Evolutionary conservation across 2,888 invertebrate species (phyloP).

Genomic region (Metacarcinus magister): DNA sequence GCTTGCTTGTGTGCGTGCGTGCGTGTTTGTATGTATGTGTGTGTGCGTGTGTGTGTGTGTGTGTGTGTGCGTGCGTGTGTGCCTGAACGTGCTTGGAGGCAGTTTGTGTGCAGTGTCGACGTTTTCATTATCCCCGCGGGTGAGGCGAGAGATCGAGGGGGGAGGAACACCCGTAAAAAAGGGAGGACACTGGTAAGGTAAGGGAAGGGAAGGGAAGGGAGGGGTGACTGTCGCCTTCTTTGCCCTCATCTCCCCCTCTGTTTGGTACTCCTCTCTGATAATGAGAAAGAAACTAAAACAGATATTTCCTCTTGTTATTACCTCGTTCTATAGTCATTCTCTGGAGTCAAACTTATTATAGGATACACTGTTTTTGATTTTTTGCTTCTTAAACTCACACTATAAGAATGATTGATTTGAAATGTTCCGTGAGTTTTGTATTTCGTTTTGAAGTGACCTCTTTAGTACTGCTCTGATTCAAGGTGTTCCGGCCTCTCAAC

Average conservation of each 20-base stretch:
- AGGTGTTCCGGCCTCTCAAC: no score
- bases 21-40: not conserved
- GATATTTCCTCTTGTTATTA: not conserved
- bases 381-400: no score
- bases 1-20: not conserved
- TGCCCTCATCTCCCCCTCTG: not conserved
- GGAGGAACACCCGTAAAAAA: not conserved
- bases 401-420: no score
- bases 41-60: not conserved
- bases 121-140: not conserved
- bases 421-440: no score
- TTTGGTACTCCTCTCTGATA: not conserved
- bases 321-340: no score
- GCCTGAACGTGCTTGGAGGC: constrained; percentile 40
- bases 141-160: constrained; percentile 51
- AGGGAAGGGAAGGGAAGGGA: not conserved
- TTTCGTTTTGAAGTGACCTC: no score
- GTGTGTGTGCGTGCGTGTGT: not conserved
- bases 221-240: not conserved
- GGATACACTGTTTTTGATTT: no score
- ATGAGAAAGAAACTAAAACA: not conserved
- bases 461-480: no score
- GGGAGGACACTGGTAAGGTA: not conserved
- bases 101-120: constrained; percentile 58
- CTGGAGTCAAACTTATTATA: no score